Conservation (phyloP, 2,113 vertebrate genomes). For the Orientallactaga bullata region DNA sequence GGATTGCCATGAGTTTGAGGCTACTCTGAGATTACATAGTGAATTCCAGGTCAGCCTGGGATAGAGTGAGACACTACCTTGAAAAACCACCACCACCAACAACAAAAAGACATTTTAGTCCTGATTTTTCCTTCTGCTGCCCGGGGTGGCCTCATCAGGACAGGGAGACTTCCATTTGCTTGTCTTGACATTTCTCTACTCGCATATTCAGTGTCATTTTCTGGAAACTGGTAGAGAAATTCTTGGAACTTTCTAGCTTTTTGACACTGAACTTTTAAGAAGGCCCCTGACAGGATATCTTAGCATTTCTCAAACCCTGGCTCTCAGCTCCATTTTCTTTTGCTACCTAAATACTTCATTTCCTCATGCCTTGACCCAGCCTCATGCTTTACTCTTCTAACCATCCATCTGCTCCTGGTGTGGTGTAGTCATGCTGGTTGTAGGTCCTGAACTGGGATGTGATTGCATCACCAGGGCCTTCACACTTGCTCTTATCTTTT, state of each 20-base stretch:
- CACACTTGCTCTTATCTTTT: not conserved
- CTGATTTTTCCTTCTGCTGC: not conserved
- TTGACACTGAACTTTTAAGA: not conserved
- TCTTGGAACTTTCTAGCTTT: not conserved
- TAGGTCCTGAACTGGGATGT: not conserved
- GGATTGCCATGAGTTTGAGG: no score
- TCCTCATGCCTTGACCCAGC: not conserved
- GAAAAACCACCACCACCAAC: no score
- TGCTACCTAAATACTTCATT: not conserved
- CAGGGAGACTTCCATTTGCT: not conserved
- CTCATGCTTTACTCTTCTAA: not conserved
- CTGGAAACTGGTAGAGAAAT: not conserved
- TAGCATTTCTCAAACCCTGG: not conserved
- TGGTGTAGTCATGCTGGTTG: not conserved
- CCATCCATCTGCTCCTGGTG: not conserved
- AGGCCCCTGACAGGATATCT: not conserved
- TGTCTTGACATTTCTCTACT: not conserved
- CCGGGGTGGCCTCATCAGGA: not conserved
- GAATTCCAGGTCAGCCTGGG: no score
- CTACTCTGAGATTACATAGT: no score
- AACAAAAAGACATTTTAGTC: not conserved
- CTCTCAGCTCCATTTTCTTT: not conserved
- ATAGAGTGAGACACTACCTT: no score
- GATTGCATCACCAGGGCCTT: not conserved
- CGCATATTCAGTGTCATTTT: not conserved